Base-by-base conservation (phyloP, 2,888 invertebrate species). In the Eucera pruinosa region DNA sequence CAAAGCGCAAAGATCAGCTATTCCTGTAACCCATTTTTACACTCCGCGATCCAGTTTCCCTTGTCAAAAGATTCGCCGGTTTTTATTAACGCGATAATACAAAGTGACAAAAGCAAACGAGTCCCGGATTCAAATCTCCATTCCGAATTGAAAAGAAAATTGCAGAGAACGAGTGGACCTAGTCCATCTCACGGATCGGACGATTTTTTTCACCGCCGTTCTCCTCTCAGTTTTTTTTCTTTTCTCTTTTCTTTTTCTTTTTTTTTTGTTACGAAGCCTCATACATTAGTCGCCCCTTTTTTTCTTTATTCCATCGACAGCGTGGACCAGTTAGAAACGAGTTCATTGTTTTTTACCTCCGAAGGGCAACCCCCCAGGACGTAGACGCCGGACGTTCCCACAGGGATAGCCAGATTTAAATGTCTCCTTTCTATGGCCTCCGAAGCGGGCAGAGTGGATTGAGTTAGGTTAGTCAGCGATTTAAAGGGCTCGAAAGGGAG, bases 321-420 rank as follows among this genome's bases (percentile, higher is more conserved):
- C 60, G 64, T 73, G 81, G 81, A 82, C 83, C 82, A 81, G 82
- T 73, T 80, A 54, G 70, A 69, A 80, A 84, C 84, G 82, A 84
- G 78, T 82, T 87, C 81, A 82, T 87, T 87, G 86, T 86, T 80
- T 78, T 77, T 83, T 75, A 48, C 55, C 60, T 41, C 13, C 30
- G 27, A 41, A 45, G 58, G 57, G 50, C 65, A 78, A 78, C 65
- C 72, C 79, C 77, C 66, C 54, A 64, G 73, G 64, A 67, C 77
- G 72, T 72, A 60, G 68, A 70, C 83, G 73, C 80, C 85, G 85
- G 84, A 87, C 84, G 87, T 88, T 88, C 88, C 89, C 88, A 88
- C 88, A 88, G 89, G 86, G 82, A 84, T 83, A 83, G 71, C 72
- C 72, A 70, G 72, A 89, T 88, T 88, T 86, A 89, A 88, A 88